Evolutionary conservation across 2,888 invertebrate species (phyloP), one percentile per base, ranked within the genome.

Genomic region (Pterostichus madidus): DNA sequence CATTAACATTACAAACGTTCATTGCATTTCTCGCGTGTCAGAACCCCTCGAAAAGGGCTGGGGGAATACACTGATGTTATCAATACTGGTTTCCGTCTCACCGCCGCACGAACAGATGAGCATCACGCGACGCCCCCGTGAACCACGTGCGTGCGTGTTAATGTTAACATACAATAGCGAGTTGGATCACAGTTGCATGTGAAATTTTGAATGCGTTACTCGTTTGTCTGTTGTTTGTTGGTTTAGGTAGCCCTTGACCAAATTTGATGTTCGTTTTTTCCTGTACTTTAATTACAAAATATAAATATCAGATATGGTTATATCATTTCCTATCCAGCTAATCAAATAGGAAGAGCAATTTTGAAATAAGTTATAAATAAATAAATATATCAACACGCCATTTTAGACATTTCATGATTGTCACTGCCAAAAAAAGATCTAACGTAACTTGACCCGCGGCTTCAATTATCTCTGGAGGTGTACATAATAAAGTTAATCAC

Each of bases 101-200:
- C 64, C 64, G 13, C 64, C 64, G 39, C 64, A 64, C 44, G 68
- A 71, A 71, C 68, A 71, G 68, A 71, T 71, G 68, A 71, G 68
- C 68, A 71, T 71, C 68, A 71, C 68, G 68, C 68, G 44, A 71
- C 68, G 68, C 68, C 68, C 17, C 39, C 68, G 39, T 71, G 31
- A 39, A 71, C 8, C 44, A 71, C 44, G 68, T 71, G 68, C 68
- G 68, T 44, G 68, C 13, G 17, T 24, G 24, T 24, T 24, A 1
- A 5, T 56, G 49, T 49, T 10, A 49, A 56, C 15, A 17, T 56
- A 56, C 56, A 56, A 56, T 56, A 15, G 56, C 24, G 13, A 56
- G 56, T 56, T 56, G 13, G 49, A 49, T 52, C 52, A 13, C n/a
- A 52, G 52, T 52, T 11, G 5, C 52, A 52, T 56, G 56, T 5